Evolutionary conservation across 2,113 vertebrate species (phyloP).

Genomic region (Coregonus clupeaformis): DNA sequence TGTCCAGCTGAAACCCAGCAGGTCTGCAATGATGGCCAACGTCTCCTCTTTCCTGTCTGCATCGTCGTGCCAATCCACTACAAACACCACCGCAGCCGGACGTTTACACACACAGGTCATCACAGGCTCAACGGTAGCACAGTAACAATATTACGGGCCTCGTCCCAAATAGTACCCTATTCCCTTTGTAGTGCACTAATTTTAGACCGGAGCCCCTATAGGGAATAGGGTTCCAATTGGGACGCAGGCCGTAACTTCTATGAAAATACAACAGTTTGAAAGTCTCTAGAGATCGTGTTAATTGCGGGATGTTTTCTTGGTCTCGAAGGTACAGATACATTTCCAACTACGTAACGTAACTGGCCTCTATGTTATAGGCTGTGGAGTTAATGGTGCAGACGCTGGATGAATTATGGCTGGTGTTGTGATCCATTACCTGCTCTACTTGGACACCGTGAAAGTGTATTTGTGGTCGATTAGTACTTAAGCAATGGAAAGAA

Average conservation of each 20-base stretch:
- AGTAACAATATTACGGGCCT: not conserved
- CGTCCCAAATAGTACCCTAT: no score
- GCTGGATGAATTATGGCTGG: conserved; percentile 41
- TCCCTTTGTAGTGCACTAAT: no score
- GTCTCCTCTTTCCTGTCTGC: conserved; percentile 89
- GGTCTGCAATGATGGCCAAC: conserved; percentile 91
- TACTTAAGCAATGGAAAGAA: conserved; percentile 25
- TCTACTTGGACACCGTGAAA: conserved; percentile 29
- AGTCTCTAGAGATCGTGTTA: no score
- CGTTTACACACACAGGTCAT: conserved; percentile 26
- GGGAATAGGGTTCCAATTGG: no score
- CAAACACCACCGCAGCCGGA: conserved; percentile 74
- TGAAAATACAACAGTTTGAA: no score
- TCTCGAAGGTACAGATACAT: no score
- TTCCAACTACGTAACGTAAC: not conserved
- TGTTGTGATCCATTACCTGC: conserved; percentile 2
- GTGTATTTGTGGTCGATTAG: conserved; percentile 15
- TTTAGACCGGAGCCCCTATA: no score
- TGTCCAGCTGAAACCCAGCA: conserved; percentile 99
- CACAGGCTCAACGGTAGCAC: conserved; percentile 1
- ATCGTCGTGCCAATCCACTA: conserved; percentile 87
- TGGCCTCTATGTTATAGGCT: conserved; percentile 39
- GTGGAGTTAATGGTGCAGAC: conserved; percentile 34
- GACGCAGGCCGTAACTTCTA: no score
- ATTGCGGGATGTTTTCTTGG: no score